A percentile compares a stretch with the other conserved stretches of the same genome.
Conservation (phyloP, 2,888 invertebrate species). For the Strigamia maritima region DNA sequence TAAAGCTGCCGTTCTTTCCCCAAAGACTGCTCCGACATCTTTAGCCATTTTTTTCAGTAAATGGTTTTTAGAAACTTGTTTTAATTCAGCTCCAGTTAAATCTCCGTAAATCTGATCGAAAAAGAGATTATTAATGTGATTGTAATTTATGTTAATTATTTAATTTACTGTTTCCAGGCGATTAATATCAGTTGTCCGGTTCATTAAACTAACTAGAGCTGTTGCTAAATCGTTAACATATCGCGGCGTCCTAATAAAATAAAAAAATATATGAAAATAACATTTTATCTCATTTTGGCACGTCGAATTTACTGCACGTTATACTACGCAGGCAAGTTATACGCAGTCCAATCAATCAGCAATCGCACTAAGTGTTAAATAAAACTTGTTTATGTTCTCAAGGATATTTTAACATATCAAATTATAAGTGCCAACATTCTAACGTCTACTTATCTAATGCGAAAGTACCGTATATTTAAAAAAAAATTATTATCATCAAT, state of each 20-base stretch:
- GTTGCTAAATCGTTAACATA: not conserved
- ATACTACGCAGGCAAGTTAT: too few species aligned
- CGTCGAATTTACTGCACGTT: not conserved
- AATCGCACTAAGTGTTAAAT: too few species aligned
- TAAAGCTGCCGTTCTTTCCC: not conserved
- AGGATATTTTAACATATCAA: too few species aligned
- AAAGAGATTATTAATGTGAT: not conserved
- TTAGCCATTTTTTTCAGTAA: not conserved
- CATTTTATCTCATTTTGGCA: not conserved
- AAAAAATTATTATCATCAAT: too few species aligned
- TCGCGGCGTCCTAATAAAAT: not conserved
- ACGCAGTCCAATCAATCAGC: too few species aligned
- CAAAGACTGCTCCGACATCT: not conserved
- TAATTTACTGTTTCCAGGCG: slow-evolving; percentile 6
- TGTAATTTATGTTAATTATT: not conserved
- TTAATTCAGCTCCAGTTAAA: slow-evolving; percentile 19
- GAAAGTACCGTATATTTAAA: too few species aligned
- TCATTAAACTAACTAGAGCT: slow-evolving; percentile 14
- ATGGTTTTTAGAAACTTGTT: not conserved
- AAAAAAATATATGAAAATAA: not conserved
- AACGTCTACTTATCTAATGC: too few species aligned
- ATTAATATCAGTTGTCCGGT: slow-evolving; percentile 8
- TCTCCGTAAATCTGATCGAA: not conserved
- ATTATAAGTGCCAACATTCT: too few species aligned
- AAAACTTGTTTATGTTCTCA: too few species aligned